A percentile compares a stretch with the other conserved stretches of the same genome.
phyloP scores from a whole-genome alignment of 2,888 invertebrate genomes.

The Bombyx huttoni region DNA sequence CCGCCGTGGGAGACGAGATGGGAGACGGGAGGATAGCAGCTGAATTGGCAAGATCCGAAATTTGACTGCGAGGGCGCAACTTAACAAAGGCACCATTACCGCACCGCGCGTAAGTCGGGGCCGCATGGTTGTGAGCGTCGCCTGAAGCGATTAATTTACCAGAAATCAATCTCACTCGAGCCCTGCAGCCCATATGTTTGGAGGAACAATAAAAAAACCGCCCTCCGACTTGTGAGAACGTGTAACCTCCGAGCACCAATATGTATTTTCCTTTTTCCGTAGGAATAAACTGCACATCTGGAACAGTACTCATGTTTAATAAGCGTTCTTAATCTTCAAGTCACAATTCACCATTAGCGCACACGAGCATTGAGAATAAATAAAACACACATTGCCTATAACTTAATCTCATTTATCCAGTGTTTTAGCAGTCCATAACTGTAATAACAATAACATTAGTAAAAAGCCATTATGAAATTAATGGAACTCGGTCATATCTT shows the following conservation, averaged over 20 bases:
- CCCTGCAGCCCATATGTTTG: slow-evolving; percentile 62
- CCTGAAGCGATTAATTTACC: slow-evolving; percentile 54
- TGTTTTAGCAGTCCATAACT: too few relatives aligned
- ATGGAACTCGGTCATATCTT: slow-evolving; percentile 8
- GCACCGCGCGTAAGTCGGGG: slow-evolving; percentile 61
- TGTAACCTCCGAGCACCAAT: slow-evolving; percentile 57
- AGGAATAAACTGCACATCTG: slow-evolving; percentile 67
- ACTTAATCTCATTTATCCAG: too few relatives aligned
- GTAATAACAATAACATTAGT: too few relatives aligned
- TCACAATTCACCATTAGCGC: not conserved
- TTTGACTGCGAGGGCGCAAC: slow-evolving; percentile 38
- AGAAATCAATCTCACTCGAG: slow-evolving; percentile 46
- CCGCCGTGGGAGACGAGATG: slow-evolving; percentile 34
- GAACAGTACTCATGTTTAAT: slow-evolving; percentile 24
- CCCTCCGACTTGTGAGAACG: slow-evolving; percentile 65
- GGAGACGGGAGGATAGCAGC: slow-evolving; percentile 35
- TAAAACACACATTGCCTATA: too few relatives aligned
- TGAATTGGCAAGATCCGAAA: slow-evolving; percentile 14
- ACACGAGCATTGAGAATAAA: too few relatives aligned
- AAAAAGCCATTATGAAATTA: too few relatives aligned
- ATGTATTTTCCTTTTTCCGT: slow-evolving; percentile 66
- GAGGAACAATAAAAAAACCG: slow-evolving; percentile 65
- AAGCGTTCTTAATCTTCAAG: slow-evolving; percentile 1
- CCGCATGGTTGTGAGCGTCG: slow-evolving; percentile 57
- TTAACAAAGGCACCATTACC: slow-evolving; percentile 63